Evolutionary conservation across 2,113 vertebrate genomes (phyloP).

Genomic region (Calyptommatus sinebrachiatus): DNA sequence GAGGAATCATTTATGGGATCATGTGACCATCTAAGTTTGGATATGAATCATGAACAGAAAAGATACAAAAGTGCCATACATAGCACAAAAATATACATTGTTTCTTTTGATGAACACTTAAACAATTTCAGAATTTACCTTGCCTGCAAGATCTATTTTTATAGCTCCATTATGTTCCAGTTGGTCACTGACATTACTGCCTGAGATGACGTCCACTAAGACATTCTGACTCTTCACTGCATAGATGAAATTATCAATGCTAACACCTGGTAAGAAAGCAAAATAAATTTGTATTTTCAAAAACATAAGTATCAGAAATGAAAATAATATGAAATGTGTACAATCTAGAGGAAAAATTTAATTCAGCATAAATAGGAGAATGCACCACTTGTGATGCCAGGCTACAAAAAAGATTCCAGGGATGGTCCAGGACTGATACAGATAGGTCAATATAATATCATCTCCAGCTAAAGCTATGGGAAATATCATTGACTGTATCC

Average conservation of each 20-base stretch:
- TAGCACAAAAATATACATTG: too few species aligned
- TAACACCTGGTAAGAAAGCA: slow-evolving; percentile 70
- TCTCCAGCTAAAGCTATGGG: too few species aligned
- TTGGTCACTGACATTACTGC: slow-evolving; percentile 71
- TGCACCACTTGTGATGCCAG: too few species aligned
- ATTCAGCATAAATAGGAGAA: neutral
- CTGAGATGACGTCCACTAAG: slow-evolving; percentile 74
- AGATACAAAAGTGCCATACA: too few species aligned
- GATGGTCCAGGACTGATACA: too few species aligned
- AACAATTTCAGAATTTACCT: slow-evolving; percentile 70
- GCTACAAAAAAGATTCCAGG: too few species aligned
- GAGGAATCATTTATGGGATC: too few species aligned
- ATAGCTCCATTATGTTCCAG: slow-evolving; percentile 85
- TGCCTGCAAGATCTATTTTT: slow-evolving; percentile 75
- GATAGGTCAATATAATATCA: too few species aligned
- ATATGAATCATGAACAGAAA: too few species aligned
- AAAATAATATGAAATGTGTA: neutral
- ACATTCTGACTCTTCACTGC: slow-evolving; percentile 82
- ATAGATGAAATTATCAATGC: slow-evolving; percentile 81
- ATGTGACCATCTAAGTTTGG: too few species aligned
- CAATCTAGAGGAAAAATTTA: neutral
- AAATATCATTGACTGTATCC: too few species aligned
- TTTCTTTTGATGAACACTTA: too few species aligned
- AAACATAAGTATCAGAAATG: neutral
- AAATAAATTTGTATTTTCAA: slow-evolving; percentile 1